Evolutionary conservation across 1,140 invertebrate genomes (phyloP).

Genomic region (Drosophila neocordata): DNA sequence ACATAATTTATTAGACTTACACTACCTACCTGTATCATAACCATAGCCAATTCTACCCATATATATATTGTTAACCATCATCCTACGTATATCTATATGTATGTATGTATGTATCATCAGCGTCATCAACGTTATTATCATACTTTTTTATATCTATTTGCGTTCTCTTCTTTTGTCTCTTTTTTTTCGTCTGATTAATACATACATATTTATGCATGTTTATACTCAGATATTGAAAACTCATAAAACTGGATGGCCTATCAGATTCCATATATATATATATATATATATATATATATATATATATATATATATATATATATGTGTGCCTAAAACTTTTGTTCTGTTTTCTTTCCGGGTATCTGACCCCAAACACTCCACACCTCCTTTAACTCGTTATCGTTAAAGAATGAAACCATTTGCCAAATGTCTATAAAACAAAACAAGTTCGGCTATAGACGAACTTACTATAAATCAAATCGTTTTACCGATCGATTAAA

Average conservation of each 20-base stretch:
- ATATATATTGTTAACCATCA: slow-evolving; percentile 34
- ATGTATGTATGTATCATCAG: slow-evolving; percentile 25
- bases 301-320: no score
- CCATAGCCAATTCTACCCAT: slow-evolving; percentile 36
- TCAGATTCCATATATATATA: no score
- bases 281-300: no score
- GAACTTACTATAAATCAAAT: slow-evolving; percentile 35
- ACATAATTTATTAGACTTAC: slow-evolving; percentile 37
- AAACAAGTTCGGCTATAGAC: slow-evolving; percentile 47
- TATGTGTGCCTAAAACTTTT: slow-evolving; percentile 2
- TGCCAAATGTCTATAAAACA: slow-evolving; percentile 35
- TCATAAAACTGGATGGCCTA: slow-evolving; percentile 56
- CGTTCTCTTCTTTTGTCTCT: slow-evolving; percentile 12
- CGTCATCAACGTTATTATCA: not conserved
- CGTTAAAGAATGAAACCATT: slow-evolving; percentile 29
- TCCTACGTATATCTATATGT: slow-evolving; percentile 28
- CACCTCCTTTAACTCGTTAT: slow-evolving; percentile 1
- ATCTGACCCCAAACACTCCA: not conserved
- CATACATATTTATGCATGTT: slow-evolving; percentile 51
- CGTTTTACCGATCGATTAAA: slow-evolving; percentile 14
- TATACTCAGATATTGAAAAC: slow-evolving; percentile 57
- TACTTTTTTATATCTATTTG: slow-evolving; percentile 25
- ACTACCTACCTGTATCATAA: slow-evolving; percentile 22
- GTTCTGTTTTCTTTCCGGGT: slow-evolving; percentile 58
- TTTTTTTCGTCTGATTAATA: slow-evolving; percentile 53